Conservation (phyloP, 2,113 vertebrate genomes). For the Zosterops lateralis region DNA sequence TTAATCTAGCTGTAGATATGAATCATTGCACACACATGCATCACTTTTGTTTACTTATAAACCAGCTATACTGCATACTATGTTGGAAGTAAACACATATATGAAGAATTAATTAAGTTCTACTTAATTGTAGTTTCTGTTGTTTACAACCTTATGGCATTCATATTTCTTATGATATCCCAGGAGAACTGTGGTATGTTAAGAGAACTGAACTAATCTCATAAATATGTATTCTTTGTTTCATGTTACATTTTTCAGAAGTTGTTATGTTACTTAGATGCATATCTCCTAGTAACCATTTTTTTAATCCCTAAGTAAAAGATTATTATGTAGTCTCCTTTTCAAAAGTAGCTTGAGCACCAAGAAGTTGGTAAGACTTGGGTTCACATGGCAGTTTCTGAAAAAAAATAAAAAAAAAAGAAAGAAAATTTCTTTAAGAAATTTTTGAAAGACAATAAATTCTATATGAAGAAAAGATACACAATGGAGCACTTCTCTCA, state of each 20-base stretch:
- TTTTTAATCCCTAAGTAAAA: background rate
- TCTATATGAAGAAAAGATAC: background rate
- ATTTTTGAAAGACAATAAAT: background rate
- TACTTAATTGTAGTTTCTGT: background rate
- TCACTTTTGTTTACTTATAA: background rate
- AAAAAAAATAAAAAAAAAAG: background rate
- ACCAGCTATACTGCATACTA: background rate
- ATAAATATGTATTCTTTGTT: background rate
- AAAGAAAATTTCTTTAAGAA: background rate
- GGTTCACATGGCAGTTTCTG: background rate
- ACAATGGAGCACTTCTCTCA: background rate
- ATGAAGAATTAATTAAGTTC: conserved; percentile 3
- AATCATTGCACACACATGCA: background rate
- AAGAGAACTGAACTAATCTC: background rate
- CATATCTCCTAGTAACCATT: background rate
- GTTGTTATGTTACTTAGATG: background rate
- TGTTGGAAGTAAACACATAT: background rate
- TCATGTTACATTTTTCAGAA: background rate
- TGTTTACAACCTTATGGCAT: background rate
- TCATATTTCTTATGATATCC: background rate
- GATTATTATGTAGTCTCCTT: background rate
- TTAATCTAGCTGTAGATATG: background rate
- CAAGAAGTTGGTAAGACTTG: background rate
- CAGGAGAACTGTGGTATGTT: background rate
- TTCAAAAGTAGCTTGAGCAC: background rate